Base-by-base conservation (phyloP, 2,797 vertebrate genomes). In the Thunnus albacares region DNA sequence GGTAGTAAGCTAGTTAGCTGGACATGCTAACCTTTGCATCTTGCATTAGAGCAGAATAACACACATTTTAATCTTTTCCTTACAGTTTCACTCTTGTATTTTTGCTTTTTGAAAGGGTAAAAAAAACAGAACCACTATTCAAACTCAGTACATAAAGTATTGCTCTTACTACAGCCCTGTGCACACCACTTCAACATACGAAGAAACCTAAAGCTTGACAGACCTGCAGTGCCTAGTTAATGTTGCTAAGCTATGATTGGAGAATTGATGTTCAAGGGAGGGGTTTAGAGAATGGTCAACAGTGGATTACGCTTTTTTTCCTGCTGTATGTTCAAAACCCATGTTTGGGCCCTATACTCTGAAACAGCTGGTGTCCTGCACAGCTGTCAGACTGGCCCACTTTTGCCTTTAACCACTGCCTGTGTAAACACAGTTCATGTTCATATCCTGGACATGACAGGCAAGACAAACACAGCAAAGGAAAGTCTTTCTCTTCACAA, bases 361-460 rank as follows among this genome's bases (percentile, higher is more conserved):
- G 30, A 61, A 28, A 53, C 77, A 66, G 79, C 70, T 22, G 28
- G 76, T 66, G 79, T 85, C 79, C 86, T 22, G 81, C 89, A 81
- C 82, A 78, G 86, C 90, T 51, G 76, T 51, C 22, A 22, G 30
- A 43, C 73, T 1, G 28, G 12, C 30, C 58, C 53, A 10, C 30
- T 59, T 14, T 20, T 10, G 56, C n/a, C 41, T 41, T 61, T 1
- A 28, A 56, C 38, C 64, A 20, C 38, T 11, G 15, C 71, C 20
- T 9, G 22, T 47, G 33, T 65, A 58, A 65, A 60, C 65, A 33
- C 56, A 2, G 13, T 13, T 5, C 51, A 61, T 5, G 30, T 20
- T 72, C 7, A 20, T 0, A 6, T 47, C 45, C 0, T 63, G 28
- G 53, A 71, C 57, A 15, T 0, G 9, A 70, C 30, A 56, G n/a